Base-by-base conservation (phyloP, 2,888 invertebrate species). In the Caenorhabditis becei region DNA sequence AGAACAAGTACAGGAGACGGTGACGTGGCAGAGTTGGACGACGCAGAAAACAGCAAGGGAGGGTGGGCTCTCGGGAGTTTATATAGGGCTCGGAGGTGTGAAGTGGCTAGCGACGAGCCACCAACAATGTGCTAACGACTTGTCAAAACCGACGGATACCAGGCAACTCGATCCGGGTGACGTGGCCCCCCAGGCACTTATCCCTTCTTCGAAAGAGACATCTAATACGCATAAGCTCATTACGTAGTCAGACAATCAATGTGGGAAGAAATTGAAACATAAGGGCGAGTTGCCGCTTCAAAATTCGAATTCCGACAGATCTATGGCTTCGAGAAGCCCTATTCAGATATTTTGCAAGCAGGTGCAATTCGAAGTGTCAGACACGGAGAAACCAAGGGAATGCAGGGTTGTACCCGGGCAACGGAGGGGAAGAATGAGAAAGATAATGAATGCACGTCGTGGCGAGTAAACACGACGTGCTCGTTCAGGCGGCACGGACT, bases 161-260 rank as follows among this genome's bases (percentile, higher is more conserved):
- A 18, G 47, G 47, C 3, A 47, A 18, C 47, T 41, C 14, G 8
- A 16, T 41, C 47, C 47, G 18, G 47, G 11, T 47, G 47, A 47
- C 47, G 47, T 47, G 47, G 47, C 16, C 41, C 10, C 11, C 10
- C 35, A n/a, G 35, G 10, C 35, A 35, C 35, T 35, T n/a, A n/a
- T n/a, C n/a, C 35, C 35, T 5, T 35, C 10, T 35, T 10, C 7
- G 35, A 35, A 10, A 10, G 35, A 35, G 10, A 41, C 14, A 7
- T 16, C 41, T 16, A 41, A 10, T 41, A 16, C 41, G 2, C 41
- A 41, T 47, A n/a, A 47, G n/a, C 47, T 47, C 47, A 47, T 47
- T 47, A 20, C 47, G 47, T 47, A 47, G 20, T 47, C 47, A 10
- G 47, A 47, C 47, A 47, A 47, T 47, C 18, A 47, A 47, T 47